Conservation (phyloP, 30 jellyfish, hydroid and myxozoan genomes). For the Cassiopea andromeda region DNA sequence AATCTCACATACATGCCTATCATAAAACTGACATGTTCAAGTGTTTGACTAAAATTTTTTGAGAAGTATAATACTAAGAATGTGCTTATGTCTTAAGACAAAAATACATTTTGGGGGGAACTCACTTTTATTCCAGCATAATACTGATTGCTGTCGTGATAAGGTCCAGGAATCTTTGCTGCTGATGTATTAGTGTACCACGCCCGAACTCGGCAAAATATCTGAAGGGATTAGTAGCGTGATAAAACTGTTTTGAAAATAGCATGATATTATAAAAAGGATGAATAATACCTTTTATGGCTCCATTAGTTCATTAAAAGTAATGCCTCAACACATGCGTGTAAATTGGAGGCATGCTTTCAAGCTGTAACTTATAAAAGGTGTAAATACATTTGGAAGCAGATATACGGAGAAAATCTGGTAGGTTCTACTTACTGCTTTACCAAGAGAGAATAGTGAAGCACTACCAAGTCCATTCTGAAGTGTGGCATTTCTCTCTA, state of each 20-base stretch:
- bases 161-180: conserved; percentile 28
- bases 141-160: conserved; percentile 63
- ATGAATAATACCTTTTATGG: not conserved
- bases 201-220: conserved; percentile 67
- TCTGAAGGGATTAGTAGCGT: conserved; percentile 19
- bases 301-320: not conserved
- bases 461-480: conserved; percentile 33
- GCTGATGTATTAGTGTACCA: conserved; percentile 9
- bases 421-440: conserved; percentile 30
- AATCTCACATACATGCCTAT: too few relatives aligned
- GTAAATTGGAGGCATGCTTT: too few relatives aligned
- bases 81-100: too few relatives aligned
- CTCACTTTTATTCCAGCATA: conserved; percentile 79
- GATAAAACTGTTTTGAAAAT: not conserved
- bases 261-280: not conserved
- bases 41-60: too few relatives aligned
- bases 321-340: too few relatives aligned
- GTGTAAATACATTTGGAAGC: not conserved
- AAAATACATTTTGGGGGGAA: not conserved
- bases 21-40: too few relatives aligned
- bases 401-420: not conserved
- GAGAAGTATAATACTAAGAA: too few relatives aligned
- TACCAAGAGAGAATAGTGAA: conserved; percentile 49
- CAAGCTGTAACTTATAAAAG: not conserved
- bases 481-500: conserved; percentile 45